Evolutionary conservation across 2,888 invertebrate genomes (phyloP).

Genomic region (Clitarchus hookeri): DNA sequence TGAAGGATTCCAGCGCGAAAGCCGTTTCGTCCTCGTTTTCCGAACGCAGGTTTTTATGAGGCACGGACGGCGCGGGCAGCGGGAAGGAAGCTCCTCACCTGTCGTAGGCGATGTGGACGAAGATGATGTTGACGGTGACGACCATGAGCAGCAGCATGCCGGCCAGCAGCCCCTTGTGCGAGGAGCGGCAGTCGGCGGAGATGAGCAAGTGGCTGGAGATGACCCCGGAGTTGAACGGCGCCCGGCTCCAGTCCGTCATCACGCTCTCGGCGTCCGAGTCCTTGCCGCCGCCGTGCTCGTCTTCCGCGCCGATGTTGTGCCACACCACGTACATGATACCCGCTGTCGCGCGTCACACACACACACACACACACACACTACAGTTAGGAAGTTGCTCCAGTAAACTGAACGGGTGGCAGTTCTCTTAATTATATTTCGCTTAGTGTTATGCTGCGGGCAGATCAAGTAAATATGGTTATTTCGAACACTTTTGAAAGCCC

Average conservation of each 20-base stretch:
- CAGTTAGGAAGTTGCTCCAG: too few relatives aligned
- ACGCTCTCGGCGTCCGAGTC: constrained; percentile 41
- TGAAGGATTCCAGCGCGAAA: too few relatives aligned
- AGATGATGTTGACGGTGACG: constrained; percentile 63
- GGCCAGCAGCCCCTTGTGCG: constrained; percentile 73
- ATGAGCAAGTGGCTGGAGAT: constrained; percentile 62
- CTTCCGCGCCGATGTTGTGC: constrained; percentile 67
- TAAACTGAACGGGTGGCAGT: too few relatives aligned
- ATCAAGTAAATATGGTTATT: too few relatives aligned
- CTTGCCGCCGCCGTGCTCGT: constrained; percentile 53
- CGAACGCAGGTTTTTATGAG: too few relatives aligned
- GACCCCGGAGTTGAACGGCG: constrained; percentile 8
- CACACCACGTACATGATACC: constrained; percentile 75
- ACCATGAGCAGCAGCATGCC: constrained; percentile 66
- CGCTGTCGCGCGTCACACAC: constrained; percentile 55
- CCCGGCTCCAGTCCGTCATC: not conserved
- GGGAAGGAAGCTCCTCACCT: constrained; percentile 51
- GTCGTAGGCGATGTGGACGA: constrained; percentile 59
- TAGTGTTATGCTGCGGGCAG: too few relatives aligned
- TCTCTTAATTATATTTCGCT: too few relatives aligned
- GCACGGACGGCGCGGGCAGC: too few relatives aligned
- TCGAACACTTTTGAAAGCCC: too few relatives aligned
- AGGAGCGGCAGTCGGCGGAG: constrained; percentile 75
- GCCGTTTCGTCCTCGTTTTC: too few relatives aligned
- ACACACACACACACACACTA: not conserved